Evolutionary conservation across 1,140 invertebrate genomes (phyloP), one percentile per base, ranked within the genome.

Genomic region (Popillia japonica): DNA sequence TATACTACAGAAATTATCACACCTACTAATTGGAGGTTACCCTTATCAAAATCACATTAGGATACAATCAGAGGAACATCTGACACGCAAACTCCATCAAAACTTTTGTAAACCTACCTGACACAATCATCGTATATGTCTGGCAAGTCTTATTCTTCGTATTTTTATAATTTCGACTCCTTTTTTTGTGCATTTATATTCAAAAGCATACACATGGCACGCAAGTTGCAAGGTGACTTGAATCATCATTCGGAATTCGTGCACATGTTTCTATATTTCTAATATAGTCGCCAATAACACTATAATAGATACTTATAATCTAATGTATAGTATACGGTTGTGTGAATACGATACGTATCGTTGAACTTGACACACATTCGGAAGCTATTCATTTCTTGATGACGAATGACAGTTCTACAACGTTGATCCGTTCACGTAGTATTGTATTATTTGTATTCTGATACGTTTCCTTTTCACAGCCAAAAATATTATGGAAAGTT

Each of bases 351-450:
- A 55, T 55, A 55, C 48, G 48, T 55, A 55, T 17, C 48, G 10
- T 55, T 55, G 48, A 55, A 55, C 48, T 55, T 55, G 48, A 55
- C 48, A 55, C 48, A 14, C 14, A 55, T 55, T 55, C 11, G 11
- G 48, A 55, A 55, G 48, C 14, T 55, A 55, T 55, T n/a, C 48
- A 55, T 55, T 55, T 55, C 48, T 55, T 55, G 48, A 55, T 55
- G 48, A 17, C 48, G 48, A 55, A 55, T 17, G 48, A 17, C 48
- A 55, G 48, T 55, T 55, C 48, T 14, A 55, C n/a, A 14, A 55
- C 48, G 48, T 55, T 55, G 48, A 55, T n/a, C 17, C 48, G 48
- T 55, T 55, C 48, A 55, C 48, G 48, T 55, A 55, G n/a, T 14
- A 55, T 55, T 14, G 14, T 17, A 55, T 55, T 55, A 17, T 55